These are phyloP conservation scores for Charaxes varanes DNA, from an alignment of 1,140 invertebrate species.

Conservation along the genomic window DNA sequence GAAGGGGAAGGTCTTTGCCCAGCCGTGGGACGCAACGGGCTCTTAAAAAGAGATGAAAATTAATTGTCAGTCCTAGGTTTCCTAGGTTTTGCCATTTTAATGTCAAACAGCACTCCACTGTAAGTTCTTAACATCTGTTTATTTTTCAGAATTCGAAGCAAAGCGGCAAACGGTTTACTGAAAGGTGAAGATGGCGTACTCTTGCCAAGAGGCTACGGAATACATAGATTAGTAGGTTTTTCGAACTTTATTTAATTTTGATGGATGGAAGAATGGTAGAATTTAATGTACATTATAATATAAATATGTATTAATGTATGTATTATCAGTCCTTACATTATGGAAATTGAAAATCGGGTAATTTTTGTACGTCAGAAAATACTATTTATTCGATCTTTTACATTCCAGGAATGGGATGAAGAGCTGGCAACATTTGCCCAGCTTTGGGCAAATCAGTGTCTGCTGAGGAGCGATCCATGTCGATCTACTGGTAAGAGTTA, in stretches of 20 bases:
- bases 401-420: conserved; percentile 32
- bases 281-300: too few relatives aligned
- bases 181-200: conserved; percentile 17
- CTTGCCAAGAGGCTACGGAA: conserved; percentile 33
- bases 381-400: background rate
- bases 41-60: too few relatives aligned
- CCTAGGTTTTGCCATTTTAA: too few relatives aligned
- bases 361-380: background rate
- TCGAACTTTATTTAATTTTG: too few relatives aligned
- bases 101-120: too few relatives aligned
- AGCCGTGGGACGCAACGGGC: too few relatives aligned
- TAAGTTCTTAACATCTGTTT: too few relatives aligned
- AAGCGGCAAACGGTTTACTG: conserved; percentile 28
- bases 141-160: conserved; percentile 30
- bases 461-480: conserved; percentile 29
- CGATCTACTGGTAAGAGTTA: conserved; percentile 33
- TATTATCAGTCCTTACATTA: background rate
- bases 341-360: background rate
- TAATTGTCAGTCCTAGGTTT: too few relatives aligned
- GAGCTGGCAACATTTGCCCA: conserved; percentile 47
- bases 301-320: too few relatives aligned
- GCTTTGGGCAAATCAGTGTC: conserved; percentile 38
- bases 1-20: too few relatives aligned
- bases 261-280: background rate
- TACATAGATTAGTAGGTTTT: conserved; percentile 34